Base-by-base conservation (phyloP, 2,888 invertebrate genomes). In the Auanema sp. region DNA sequence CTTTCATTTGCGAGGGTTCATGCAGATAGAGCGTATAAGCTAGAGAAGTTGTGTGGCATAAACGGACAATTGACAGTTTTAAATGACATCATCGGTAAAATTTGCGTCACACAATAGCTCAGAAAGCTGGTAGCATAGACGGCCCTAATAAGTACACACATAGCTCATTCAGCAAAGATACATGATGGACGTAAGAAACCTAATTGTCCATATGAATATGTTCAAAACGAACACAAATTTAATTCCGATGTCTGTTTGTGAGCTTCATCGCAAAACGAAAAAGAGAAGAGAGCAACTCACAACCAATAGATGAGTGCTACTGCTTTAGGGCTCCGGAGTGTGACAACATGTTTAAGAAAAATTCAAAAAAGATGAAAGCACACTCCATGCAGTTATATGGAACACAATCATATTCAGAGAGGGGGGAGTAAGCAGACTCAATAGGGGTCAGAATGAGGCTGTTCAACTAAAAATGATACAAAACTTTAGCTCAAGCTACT, bases 171-270 rank as follows among this genome's bases (percentile, higher is more conserved):
- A 33, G 33, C 33, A 33, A 33, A 33, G 33, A 33, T 33, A 33
- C 33, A 33, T 33, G 33, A 33, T 33, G 33, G 33, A 33, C 33
- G 33, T 33, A 33, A 33, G 33, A 33, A 33, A 33, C 33, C 33
- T 24, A 16, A 53, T 53, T 53, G 53, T 53, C 53, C 25, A 25
- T 53, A 24, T 53, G 53, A 53, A 53, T 53, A 53, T 53, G 53
- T 18, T 24, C 24, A 25, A 53, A 53, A 53, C 53, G 53, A 53
- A 53, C 21, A 33, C 53, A 53, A 53, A 53, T 53, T 53, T 24
- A 53, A 24, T 53, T 53, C 16, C 24, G 53, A 33, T 33, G 53
- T 33, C 24, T 53, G 53, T 53, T 53, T 53, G 53, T 33, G 53
- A 16, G 25, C 25, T 53, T 16, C 24, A 53, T 53, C 33, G 33